Percentiles rank a stretch among this genome's conserved stretches.
Conservation (phyloP, 1,140 invertebrate genomes). For the Ceratina australensis region DNA sequence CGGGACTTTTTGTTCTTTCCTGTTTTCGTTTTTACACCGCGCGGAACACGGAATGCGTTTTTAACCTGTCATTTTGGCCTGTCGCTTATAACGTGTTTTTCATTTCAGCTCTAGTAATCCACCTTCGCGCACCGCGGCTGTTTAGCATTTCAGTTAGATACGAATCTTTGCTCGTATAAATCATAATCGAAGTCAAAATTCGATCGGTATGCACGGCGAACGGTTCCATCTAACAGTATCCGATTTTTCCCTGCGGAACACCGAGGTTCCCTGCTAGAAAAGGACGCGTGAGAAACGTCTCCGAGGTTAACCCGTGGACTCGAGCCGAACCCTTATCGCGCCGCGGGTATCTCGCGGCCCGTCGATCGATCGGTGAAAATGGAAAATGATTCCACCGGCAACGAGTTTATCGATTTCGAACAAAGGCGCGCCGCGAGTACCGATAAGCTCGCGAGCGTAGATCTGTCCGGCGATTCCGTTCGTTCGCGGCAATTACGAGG, state of each 20-base stretch:
- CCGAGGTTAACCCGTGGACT: slow-evolving; percentile 4
- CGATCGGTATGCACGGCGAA: no score
- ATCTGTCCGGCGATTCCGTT: slow-evolving; percentile 48
- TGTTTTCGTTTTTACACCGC: neutral
- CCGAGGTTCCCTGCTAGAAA: neutral
- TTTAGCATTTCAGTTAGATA: no score
- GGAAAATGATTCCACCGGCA: slow-evolving; percentile 39
- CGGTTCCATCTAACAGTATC: slow-evolving; percentile 26
- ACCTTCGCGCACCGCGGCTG: neutral
- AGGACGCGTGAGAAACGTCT: slow-evolving; percentile 36
- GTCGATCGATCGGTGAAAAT: slow-evolving; percentile 36
- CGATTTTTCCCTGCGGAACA: neutral
- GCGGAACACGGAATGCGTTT: slow-evolving; percentile 14
- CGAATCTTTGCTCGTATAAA: no score
- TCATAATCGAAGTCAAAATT: no score
- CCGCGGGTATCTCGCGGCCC: slow-evolving; percentile 16
- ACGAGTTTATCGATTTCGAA: slow-evolving; percentile 62
- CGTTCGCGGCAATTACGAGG: slow-evolving; percentile 62
- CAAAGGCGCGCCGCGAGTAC: slow-evolving; percentile 49
- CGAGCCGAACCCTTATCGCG: slow-evolving; percentile 20
- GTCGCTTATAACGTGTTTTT: neutral
- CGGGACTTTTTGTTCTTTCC: neutral
- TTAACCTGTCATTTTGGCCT: slow-evolving; percentile 4
- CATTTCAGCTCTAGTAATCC: neutral
- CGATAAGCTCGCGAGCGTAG: slow-evolving; percentile 53